Conservation (phyloP, 2,113 vertebrate genomes). For the Thalassoma bifasciatum region DNA sequence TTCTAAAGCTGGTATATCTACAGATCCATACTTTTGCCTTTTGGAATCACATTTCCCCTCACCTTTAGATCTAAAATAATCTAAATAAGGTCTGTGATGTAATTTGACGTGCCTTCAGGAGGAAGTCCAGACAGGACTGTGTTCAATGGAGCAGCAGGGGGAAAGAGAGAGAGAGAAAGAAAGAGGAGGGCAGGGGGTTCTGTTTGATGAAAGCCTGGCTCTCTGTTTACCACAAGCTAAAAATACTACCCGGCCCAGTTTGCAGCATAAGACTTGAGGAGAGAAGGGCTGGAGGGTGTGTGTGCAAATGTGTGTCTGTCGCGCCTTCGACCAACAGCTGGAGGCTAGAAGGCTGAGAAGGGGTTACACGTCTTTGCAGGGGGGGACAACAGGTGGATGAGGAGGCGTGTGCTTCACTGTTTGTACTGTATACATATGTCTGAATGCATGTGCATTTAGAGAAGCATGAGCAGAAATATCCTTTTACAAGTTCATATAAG, state of each 20-base stretch:
- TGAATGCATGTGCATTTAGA: slow-evolving; percentile 22
- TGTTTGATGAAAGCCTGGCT: slow-evolving; percentile 59
- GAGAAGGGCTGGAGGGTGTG: not conserved
- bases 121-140: slow-evolving; percentile 7
- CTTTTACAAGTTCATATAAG: slow-evolving; percentile 20
- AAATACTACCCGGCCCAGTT: slow-evolving; percentile 72
- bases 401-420: slow-evolving; percentile 38
- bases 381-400: slow-evolving; percentile 68
- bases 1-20: too few relatives aligned
- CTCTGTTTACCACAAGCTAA: slow-evolving; percentile 78
- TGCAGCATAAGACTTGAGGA: slow-evolving; percentile 35
- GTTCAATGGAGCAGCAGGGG: slow-evolving; percentile 23
- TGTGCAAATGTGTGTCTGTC: slow-evolving; percentile 55
- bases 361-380: slow-evolving; percentile 36
- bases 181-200: slow-evolving; percentile 9
- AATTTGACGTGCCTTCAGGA: slow-evolving; percentile 53
- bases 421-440: slow-evolving; percentile 58
- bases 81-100: slow-evolving; percentile 64
- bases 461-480: slow-evolving; percentile 24
- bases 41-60: slow-evolving; percentile 53
- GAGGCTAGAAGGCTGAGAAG: slow-evolving; percentile 38
- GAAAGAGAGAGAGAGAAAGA: slow-evolving; percentile 2
- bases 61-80: slow-evolving; percentile 52
- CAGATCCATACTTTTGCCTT: slow-evolving; percentile 51
- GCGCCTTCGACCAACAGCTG: slow-evolving; percentile 65